A percentile compares a stretch with the other conserved stretches of the same genome.
Evolutionary conservation across 1,140 invertebrate species (phyloP).

Genomic region (Odontomachus brunneus): DNA sequence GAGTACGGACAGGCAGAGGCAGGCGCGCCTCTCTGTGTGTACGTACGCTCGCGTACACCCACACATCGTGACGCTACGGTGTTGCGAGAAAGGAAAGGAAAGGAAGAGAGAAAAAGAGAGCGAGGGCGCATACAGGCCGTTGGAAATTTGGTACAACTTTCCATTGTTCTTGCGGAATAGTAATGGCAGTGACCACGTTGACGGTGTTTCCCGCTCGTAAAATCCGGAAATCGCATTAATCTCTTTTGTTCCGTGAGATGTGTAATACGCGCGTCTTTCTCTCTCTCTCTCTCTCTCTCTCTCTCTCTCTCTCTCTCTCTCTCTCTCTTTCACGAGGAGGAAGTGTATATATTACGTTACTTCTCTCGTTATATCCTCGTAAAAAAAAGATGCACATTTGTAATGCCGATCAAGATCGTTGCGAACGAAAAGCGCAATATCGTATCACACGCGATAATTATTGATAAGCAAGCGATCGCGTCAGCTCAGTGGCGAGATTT

Average conservation of each 20-base stretch:
- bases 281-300: slow-evolving; percentile 5
- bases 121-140: not conserved
- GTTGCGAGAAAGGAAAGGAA: not conserved
- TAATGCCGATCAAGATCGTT: too few relatives aligned
- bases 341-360: not conserved
- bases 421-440: not conserved
- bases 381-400: not conserved
- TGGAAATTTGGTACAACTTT: slow-evolving; percentile 26
- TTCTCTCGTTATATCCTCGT: too few relatives aligned
- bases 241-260: not conserved
- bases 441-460: slow-evolving; percentile 40
- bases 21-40: not conserved
- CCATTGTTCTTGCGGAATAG: not conserved
- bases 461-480: not conserved
- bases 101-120: slow-evolving; percentile 1
- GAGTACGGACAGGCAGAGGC: slow-evolving; percentile 37
- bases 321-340: not conserved
- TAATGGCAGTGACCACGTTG: not conserved
- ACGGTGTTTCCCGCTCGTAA: not conserved
- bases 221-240: slow-evolving; percentile 2
- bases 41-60: not conserved
- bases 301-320: not conserved
- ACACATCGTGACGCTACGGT: slow-evolving; percentile 16
- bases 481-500: slow-evolving; percentile 8
- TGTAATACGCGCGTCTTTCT: not conserved